Evolutionary conservation across 2,888 invertebrate species (phyloP).

Genomic region (Amphipoea lucens): DNA sequence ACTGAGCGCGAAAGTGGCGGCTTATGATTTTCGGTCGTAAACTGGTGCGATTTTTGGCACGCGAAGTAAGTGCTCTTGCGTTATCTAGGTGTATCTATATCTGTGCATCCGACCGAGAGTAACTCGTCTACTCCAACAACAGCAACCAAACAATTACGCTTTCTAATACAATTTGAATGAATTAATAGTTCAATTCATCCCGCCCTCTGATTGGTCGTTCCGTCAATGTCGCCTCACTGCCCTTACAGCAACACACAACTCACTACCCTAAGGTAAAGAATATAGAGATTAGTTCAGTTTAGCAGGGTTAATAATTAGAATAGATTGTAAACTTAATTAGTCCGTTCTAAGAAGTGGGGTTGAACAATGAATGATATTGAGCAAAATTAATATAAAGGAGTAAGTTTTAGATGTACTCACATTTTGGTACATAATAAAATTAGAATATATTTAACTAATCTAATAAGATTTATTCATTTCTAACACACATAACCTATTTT

Average conservation of each 20-base stretch:
- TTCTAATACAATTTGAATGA: constrained; percentile 73
- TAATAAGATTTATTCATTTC: too few relatives aligned
- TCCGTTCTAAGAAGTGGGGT: constrained; percentile 54
- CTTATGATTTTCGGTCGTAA: too few relatives aligned
- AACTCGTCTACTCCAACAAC: constrained; percentile 23
- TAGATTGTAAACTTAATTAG: constrained; percentile 64
- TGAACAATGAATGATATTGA: constrained; percentile 54
- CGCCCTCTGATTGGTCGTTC: constrained; percentile 73
- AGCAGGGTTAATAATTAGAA: constrained; percentile 48
- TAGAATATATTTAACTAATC: too few relatives aligned
- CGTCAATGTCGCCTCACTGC: constrained; percentile 70
- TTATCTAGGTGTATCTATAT: too few relatives aligned
- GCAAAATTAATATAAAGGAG: constrained; percentile 27
- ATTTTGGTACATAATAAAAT: not conserved
- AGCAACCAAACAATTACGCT: constrained; percentile 70
- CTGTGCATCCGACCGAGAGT: not conserved
- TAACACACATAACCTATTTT: too few relatives aligned
- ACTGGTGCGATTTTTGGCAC: too few relatives aligned
- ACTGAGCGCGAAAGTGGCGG: too few relatives aligned
- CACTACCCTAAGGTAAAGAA: not conserved
- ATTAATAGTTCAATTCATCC: constrained; percentile 75
- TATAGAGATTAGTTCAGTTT: constrained; percentile 21
- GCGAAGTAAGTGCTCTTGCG: too few relatives aligned
- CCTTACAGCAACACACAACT: constrained; percentile 22
- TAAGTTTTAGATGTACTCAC: constrained; percentile 14